Base-by-base conservation (phyloP, 2,888 invertebrate genomes). In the Bibio marci region DNA sequence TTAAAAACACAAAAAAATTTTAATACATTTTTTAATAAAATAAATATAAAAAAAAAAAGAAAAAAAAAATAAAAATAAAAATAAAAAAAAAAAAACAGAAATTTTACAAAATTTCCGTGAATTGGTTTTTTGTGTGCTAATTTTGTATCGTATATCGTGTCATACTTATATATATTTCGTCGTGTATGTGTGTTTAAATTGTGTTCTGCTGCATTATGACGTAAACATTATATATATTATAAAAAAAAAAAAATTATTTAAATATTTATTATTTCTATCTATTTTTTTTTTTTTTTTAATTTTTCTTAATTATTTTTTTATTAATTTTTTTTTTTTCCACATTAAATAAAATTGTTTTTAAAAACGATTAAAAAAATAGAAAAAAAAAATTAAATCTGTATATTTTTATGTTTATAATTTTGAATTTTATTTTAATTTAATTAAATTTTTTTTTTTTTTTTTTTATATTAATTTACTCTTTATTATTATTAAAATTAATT, bases 81-180 rank as follows among this genome's bases (percentile, higher is more conserved):
- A 36, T 19, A 40, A 26, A 35, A 35, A 40, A 40, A 32, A 32
- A 32, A 17, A 32, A 10, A 32, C 32, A 32, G 53, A 54, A 55
- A 55, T 55, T 53, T 54, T 4, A 22, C 22, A 22, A 22, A 33
- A 39, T 57, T 55, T 56, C 54, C 55, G 55, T 55, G 54, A 55
- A 53, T 53, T 57, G 55, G 54, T 54, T 54, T 56, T 55, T 50
- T 57, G 56, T 57, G 56, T 57, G 55, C 55, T 57, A 54, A 56
- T 57, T 54, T 55, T 54, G 54, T 57, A 54, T 55, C 40, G 40
- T 51, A 49, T 51, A 52, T 48, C 49, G 49, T 49, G 49, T 46
- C 47, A 47, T n/a, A n/a, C n/a, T n/a, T n/a, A n/a, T n/a, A n/a
- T n/a, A n/a, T n/a, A n/a, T 46, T 45, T 51, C 55, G 55, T 55